Conservation (phyloP, 2,888 invertebrate genomes). For the Sesamia inferens region DNA sequence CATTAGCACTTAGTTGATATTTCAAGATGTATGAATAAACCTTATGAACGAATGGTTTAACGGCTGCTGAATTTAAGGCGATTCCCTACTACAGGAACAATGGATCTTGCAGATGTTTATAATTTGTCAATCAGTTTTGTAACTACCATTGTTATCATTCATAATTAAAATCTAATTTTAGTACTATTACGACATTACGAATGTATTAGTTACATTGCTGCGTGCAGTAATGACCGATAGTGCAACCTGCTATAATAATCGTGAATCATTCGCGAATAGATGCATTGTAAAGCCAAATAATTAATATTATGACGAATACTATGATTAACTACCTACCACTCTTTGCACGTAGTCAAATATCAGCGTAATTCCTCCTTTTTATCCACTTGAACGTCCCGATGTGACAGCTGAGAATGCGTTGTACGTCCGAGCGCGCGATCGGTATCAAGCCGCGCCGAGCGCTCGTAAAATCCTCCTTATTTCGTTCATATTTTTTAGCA, state of each 20-base stretch:
- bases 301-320: constrained; percentile 4
- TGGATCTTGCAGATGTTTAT: background rate
- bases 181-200: background rate
- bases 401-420: too few relatives aligned
- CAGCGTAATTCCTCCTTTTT: too few relatives aligned
- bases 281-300: background rate
- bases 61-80: background rate
- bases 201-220: background rate
- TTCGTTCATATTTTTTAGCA: too few relatives aligned
- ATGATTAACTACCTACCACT: background rate
- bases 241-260: constrained; percentile 2
- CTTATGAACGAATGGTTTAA: background rate
- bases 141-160: background rate
- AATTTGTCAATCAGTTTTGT: background rate
- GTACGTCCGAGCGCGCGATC: too few relatives aligned
- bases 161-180: constrained; percentile 21
- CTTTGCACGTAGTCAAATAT: too few relatives aligned
- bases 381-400: too few relatives aligned
- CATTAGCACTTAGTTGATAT: background rate
- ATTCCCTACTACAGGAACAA: background rate
- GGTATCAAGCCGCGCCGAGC: too few relatives aligned
- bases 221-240: background rate
- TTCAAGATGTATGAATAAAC: background rate
- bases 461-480: too few relatives aligned
- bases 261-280: constrained; percentile 10